Conservation (phyloP, 2,113 vertebrate species). For the Python bivittatus region DNA sequence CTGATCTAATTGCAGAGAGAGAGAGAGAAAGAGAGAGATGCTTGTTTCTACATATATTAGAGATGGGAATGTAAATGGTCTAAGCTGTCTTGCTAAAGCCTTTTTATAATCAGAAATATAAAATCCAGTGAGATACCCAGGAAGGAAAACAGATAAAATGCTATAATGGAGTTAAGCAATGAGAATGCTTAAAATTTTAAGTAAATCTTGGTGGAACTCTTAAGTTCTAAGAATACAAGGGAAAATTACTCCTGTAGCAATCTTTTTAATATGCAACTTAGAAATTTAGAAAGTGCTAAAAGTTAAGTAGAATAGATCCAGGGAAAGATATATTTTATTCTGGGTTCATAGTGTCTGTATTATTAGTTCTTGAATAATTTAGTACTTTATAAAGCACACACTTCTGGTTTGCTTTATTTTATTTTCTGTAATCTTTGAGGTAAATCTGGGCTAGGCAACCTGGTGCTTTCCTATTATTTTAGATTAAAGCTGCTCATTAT, state of each 20-base stretch:
- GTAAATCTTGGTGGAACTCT: conserved; percentile 7
- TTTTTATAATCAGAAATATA: conserved; percentile 19
- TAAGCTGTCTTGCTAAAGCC: background rate
- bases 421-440: no score
- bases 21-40: no score
- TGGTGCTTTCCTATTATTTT: no score
- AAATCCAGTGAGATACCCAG: background rate
- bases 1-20: background rate
- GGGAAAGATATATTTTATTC: conserved; percentile 12
- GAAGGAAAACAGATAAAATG: conserved; percentile 25
- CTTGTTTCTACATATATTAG: no score
- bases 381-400: conserved; percentile 12
- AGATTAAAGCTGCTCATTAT: no score
- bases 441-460: no score
- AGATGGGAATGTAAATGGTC: background rate
- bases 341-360: conserved; percentile 3
- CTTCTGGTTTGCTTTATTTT: background rate
- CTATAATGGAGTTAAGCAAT: background rate
- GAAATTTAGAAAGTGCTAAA: conserved; percentile 16
- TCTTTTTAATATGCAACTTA: background rate
- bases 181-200: conserved; percentile 1
- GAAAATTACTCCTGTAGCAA: conserved; percentile 3
- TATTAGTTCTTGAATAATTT: conserved; percentile 31
- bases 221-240: background rate
- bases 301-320: conserved; percentile 1